Base-by-base conservation (phyloP, 2,797 vertebrate genomes). In the Triplophysa yarkandensis region DNA sequence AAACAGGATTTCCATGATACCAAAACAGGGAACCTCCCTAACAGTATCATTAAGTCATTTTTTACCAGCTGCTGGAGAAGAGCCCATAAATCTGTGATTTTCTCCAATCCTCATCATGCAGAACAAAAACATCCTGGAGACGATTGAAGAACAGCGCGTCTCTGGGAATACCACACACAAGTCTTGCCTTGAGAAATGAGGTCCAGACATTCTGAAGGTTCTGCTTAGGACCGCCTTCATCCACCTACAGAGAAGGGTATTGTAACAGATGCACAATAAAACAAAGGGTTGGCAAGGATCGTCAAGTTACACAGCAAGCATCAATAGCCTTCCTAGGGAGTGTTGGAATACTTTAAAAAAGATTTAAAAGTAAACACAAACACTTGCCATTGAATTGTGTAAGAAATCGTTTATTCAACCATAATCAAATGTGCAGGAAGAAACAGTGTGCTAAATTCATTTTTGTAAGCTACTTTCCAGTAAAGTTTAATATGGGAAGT, bases 61-160 rank as follows among this genome's bases (percentile, higher is more conserved):
- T 89, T 80, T 34, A 93, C 93, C 93, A 94, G 86, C 89, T 90
- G 83, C 92, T 93, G 7, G 90, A 88, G 76, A 94, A 94, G 3
- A 94, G 88, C 0, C 84, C 91, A n/a, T 92, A 94, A 28, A 94
- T 75, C 16, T 36, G 76, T 0, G 89, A 89, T 1, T 89, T 27
- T 0, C 1, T 87, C 90, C 91, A 92, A 68, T 92, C 61, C 0
- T 90, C 83, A 0, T 83, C 84, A 0, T 88, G 83, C 46, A 87
- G 57, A 19, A 93, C 86, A 30, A 84, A 88, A 5, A 91, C 36
- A 14, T 93, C 93, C 10, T 89, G 89, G 6, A 94, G 87, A 11
- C 79, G 88, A 72, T 90, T 93, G 73, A 93, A 94, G 75, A 92
- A 93, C 2, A 93, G 73, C 0, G 90, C 91, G 76, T 93, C 88